phyloP scores from a whole-genome alignment of 2,113 vertebrate species.

The Anser cygnoides region DNA sequence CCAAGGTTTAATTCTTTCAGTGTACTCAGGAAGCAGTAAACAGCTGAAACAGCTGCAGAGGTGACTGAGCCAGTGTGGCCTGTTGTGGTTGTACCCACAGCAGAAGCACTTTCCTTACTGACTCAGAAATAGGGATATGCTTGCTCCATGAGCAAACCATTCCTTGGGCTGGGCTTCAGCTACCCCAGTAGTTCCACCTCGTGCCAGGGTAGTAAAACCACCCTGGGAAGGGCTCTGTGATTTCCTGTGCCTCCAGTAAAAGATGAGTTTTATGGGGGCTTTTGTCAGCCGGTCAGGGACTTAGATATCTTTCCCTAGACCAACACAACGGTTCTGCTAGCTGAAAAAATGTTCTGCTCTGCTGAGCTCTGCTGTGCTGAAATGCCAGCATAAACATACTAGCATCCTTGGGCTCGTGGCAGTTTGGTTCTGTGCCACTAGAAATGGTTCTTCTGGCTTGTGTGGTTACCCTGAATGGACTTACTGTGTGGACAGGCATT shows the following conservation, averaged over 20 bases:
- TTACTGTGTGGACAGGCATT: not conserved
- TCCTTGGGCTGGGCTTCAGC: not conserved
- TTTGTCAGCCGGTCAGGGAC: not conserved
- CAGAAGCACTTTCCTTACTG: not conserved
- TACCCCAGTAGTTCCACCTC: not conserved
- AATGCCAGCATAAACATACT: not conserved
- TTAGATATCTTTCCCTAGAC: not conserved
- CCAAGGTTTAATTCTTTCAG: not conserved
- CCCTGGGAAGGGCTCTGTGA: not conserved
- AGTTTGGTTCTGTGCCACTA: not conserved
- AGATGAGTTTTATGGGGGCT: not conserved
- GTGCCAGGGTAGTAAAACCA: not conserved
- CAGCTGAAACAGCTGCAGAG: not conserved
- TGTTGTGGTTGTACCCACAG: not conserved
- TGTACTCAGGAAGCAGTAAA: not conserved
- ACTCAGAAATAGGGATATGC: not conserved
- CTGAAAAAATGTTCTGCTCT: not conserved
- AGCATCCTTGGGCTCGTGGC: fast-evolving
- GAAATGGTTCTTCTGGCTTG: not conserved
- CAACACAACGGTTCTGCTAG: not conserved
- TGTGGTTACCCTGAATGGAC: not conserved
- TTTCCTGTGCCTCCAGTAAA: not conserved
- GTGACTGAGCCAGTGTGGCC: not conserved
- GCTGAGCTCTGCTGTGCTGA: not conserved
- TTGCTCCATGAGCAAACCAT: not conserved